Percentiles rank a stretch among this genome's conserved stretches.
phyloP scores from a whole-genome alignment of 2,888 invertebrate genomes.

The Liopterus haemorrhoidalis region DNA sequence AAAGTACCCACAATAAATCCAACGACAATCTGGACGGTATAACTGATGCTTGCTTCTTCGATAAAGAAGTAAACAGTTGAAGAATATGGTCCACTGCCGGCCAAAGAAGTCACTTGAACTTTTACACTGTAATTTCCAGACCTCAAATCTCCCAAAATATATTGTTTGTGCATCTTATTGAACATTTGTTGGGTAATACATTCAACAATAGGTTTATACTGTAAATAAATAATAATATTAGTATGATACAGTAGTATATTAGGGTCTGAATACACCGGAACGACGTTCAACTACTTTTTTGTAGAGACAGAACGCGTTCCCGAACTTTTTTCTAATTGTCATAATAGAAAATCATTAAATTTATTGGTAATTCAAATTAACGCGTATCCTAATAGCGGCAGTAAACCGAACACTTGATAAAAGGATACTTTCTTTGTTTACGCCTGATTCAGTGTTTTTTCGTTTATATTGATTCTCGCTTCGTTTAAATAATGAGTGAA shows the following conservation, averaged over 20 bases:
- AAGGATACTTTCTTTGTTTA: too few relatives aligned
- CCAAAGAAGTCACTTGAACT: slow-evolving; percentile 71
- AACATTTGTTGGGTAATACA: slow-evolving; percentile 67
- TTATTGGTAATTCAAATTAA: too few relatives aligned
- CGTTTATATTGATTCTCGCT: too few relatives aligned
- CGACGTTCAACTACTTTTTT: too few relatives aligned
- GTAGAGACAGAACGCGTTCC: too few relatives aligned
- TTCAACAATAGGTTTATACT: slow-evolving; percentile 51
- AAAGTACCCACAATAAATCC: slow-evolving; percentile 31
- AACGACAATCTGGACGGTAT: slow-evolving; percentile 37
- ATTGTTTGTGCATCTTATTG: slow-evolving; percentile 47
- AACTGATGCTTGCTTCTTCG: slow-evolving; percentile 46
- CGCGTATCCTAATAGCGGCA: too few relatives aligned
- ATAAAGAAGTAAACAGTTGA: slow-evolving; percentile 55
- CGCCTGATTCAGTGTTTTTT: too few relatives aligned
- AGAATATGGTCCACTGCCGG: slow-evolving; percentile 64
- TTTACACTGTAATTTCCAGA: slow-evolving; percentile 79
- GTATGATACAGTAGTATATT: not conserved
- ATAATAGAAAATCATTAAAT: too few relatives aligned
- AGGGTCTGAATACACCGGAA: too few relatives aligned
- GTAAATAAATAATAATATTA: slow-evolving; percentile 32
- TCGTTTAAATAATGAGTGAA: too few relatives aligned
- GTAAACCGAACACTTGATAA: too few relatives aligned
- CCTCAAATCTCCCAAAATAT: slow-evolving; percentile 53
- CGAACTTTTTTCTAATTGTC: too few relatives aligned